These are phyloP conservation scores for Cryptops parisi DNA, from an alignment of 2,888 invertebrate species.

Conservation along the genomic window DNA sequence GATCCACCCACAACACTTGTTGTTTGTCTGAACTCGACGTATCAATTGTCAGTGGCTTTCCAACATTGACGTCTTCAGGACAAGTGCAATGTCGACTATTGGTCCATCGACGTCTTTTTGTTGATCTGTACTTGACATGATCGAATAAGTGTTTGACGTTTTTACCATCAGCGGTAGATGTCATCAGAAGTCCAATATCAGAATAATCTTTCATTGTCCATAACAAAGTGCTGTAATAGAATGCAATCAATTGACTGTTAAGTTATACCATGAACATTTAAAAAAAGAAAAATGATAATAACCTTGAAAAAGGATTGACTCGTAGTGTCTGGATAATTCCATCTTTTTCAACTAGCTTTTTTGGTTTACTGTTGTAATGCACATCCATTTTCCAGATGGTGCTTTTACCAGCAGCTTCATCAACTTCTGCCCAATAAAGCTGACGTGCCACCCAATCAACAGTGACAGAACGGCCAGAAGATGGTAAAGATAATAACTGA, in stretches of 20 bases:
- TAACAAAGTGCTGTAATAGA: conserved; percentile 1
- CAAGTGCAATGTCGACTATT: conserved; percentile 52
- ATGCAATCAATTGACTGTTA: too few relatives aligned
- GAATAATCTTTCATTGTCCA: conserved; percentile 56
- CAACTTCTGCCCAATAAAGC: conserved; percentile 63
- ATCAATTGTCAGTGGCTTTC: conserved; percentile 51
- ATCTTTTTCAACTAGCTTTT: conserved; percentile 23
- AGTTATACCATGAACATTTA: too few relatives aligned
- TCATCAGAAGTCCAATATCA: conserved; percentile 47
- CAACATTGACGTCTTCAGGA: conserved; percentile 45
- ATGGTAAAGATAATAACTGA: conserved; percentile 36
- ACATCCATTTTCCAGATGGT: conserved; percentile 29
- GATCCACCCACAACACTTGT: conserved; percentile 49
- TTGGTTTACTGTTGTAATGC: conserved; percentile 21
- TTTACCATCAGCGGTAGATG: conserved; percentile 32
- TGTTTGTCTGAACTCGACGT: conserved; percentile 41
- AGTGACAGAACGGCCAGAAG: conserved; percentile 50
- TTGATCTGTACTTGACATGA: too few relatives aligned
- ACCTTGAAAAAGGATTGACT: conserved; percentile 60
- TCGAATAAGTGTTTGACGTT: too few relatives aligned
- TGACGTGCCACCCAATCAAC: conserved; percentile 78
- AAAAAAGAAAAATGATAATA: too few relatives aligned
- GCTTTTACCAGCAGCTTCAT: conserved; percentile 34
- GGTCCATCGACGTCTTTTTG: too few relatives aligned
- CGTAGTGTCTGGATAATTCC: conserved; percentile 49